Base-by-base conservation (phyloP, 1,140 invertebrate species). In the Sitobion miscanthi region DNA sequence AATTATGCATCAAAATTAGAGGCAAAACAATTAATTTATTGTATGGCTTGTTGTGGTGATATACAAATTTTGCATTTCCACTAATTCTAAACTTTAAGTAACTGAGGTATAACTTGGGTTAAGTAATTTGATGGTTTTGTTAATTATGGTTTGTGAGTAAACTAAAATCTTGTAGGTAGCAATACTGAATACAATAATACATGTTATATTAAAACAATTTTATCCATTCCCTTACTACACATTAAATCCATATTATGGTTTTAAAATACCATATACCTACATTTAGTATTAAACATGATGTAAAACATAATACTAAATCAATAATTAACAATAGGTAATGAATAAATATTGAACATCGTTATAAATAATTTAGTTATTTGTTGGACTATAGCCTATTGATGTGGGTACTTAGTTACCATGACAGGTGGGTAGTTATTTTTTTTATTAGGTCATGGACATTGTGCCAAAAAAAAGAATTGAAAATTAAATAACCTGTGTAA, bases 391-490 rank as follows among this genome's bases (percentile, higher is more conserved):
- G 83, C 21, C 6, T 89, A 89, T 89, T 54, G n/a, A 54, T 1
- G 30, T 45, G 21, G 6, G 11, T 89, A 49, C 30, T 38, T 89
- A 57, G 49, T 89, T 89, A 38, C 8, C 35, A 89, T 89, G 49
- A 54, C n/a, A 54, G 30, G 23, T 54, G n/a, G 87, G 49, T 89
- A 52, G n/a, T 54, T 88, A 89, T 52, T 38, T 38, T 54, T 89
- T 89, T 89, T 57, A 69, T 69, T n/a, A 42, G 88, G 88, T 89
- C 52, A 57, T 57, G 88, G 52, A 42, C n/a, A 23, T n/a, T 49
- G 45, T 87, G 85, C 85, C 86, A 88, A 88, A 88, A n/a, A 87
- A 47, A 88, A 57, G 8, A 57, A 57, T n/a, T 38, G 25, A 49
- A 89, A 89, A 54, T 54, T 8, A 54, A 89, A 89, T 54, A 89